Evolutionary conservation across 2,113 vertebrate species (phyloP).

Genomic region (Odobenus rosmarus): DNA sequence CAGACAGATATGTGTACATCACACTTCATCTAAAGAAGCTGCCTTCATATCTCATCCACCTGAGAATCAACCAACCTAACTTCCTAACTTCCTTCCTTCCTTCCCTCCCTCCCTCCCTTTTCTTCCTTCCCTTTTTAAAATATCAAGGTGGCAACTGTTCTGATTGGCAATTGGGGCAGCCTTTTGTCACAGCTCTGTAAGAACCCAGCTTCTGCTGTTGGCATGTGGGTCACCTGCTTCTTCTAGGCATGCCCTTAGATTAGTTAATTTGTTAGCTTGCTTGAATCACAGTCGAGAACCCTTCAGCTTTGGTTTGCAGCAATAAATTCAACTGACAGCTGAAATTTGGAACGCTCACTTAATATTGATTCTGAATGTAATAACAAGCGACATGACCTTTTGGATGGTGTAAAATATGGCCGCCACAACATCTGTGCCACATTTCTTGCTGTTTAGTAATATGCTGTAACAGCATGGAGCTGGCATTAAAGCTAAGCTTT

Average conservation of each 20-base stretch:
- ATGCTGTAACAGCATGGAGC: conserved; percentile 90
- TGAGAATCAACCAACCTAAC: not conserved
- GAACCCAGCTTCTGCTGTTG: conserved; percentile 71
- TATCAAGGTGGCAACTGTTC: conserved; percentile 13
- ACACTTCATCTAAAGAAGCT: not conserved
- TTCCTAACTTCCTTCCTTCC: too few relatives aligned
- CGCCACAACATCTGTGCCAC: conserved; percentile 92
- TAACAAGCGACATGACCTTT: conserved; percentile 92
- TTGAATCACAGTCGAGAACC: conserved; percentile 88
- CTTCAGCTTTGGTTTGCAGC: conserved; percentile 89
- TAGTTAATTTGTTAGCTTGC: conserved; percentile 89
- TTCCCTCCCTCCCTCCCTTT: rapidly evolving
- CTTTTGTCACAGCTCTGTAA: not conserved
- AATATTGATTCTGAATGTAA: conserved; percentile 93
- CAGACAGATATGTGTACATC: not conserved
- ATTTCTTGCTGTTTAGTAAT: conserved; percentile 92
- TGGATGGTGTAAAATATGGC: conserved; percentile 91
- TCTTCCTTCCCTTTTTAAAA: not conserved
- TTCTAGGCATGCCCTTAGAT: conserved; percentile 82
- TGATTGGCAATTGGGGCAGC: not conserved
- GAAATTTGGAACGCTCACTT: conserved; percentile 91
- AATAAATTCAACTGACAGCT: conserved; percentile 91
- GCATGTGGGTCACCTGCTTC: conserved; percentile 85
- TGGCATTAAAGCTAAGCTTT: conserved; percentile 90
- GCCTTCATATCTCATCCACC: not conserved